Conservation (phyloP, 2,797 vertebrate genomes). For the Microtus obscurus region DNA sequence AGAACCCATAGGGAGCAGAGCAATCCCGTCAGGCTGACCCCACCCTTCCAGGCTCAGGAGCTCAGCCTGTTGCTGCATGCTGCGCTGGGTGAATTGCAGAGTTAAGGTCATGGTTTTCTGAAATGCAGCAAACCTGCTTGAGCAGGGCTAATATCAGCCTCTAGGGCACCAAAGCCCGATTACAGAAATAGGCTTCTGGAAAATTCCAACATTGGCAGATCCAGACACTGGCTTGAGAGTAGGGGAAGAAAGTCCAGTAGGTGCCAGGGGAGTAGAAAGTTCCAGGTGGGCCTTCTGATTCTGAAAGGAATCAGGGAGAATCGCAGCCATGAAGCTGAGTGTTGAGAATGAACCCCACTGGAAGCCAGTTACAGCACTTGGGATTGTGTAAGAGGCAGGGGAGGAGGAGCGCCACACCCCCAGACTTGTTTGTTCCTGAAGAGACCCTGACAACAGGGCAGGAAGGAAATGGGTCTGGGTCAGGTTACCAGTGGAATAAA, state of each 20-base stretch:
- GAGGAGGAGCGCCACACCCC: background rate
- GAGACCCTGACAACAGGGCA: no score
- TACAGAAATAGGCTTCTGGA: background rate
- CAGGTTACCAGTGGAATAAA: background rate
- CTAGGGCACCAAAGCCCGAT: background rate
- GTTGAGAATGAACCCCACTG: fast-evolving
- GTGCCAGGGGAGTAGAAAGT: background rate
- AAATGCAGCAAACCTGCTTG: background rate
- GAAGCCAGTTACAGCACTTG: background rate
- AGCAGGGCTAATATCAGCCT: no score
- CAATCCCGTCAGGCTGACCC: no score
- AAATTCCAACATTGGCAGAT: background rate
- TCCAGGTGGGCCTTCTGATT: background rate
- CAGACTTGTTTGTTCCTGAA: no score
- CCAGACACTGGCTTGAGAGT: background rate
- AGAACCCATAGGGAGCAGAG: fast-evolving
- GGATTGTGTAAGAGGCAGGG: fast-evolving
- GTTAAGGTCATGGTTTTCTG: background rate
- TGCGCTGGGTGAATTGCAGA: background rate
- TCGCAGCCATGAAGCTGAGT: background rate
- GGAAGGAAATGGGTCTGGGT: background rate
- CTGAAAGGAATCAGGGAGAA: background rate
- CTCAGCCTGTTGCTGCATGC: fast-evolving
- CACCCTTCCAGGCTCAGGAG: background rate
- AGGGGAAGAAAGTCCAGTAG: background rate